Conservation (phyloP, 2,113 vertebrate species). For the Elephantulus edwardii region DNA sequence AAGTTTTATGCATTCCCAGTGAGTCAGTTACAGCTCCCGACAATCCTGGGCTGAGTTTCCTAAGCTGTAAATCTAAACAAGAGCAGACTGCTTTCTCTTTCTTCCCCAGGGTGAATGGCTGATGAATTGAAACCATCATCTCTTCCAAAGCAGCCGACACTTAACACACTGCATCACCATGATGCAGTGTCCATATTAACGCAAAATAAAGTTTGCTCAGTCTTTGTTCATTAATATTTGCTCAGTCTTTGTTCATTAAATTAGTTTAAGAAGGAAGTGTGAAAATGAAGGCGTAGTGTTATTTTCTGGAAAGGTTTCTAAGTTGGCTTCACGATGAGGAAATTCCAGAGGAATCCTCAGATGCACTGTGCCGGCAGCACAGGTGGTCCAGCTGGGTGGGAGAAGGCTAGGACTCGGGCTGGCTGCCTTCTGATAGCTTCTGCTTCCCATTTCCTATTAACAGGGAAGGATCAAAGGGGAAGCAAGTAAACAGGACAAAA, state of each 20-base stretch:
- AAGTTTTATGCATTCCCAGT: too few species aligned
- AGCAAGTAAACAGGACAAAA: constrained; percentile 44
- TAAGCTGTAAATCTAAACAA: too few species aligned
- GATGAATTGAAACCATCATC: too few species aligned
- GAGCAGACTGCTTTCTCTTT: too few species aligned
- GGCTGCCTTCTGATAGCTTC: not conserved
- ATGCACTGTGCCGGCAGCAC: not conserved
- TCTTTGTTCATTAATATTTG: not conserved
- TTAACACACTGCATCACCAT: not conserved
- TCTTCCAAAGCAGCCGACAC: too few species aligned
- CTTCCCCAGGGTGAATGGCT: too few species aligned
- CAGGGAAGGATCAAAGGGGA: not conserved
- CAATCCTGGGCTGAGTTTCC: too few species aligned
- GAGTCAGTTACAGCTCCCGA: too few species aligned
- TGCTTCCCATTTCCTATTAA: not conserved
- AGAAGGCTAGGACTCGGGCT: not conserved
- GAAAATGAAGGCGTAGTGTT: not conserved
- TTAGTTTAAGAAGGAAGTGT: not conserved
- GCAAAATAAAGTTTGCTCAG: not conserved
- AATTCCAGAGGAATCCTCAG: not conserved
- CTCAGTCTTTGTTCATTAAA: not conserved
- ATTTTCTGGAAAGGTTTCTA: not conserved
- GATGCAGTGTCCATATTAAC: not conserved
- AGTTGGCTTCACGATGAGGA: not conserved
- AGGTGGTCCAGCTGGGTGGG: too few species aligned